Evolutionary conservation across 2,888 invertebrate species (phyloP), one percentile per base, ranked within the genome.

Genomic region (Deilephila porcellus): DNA sequence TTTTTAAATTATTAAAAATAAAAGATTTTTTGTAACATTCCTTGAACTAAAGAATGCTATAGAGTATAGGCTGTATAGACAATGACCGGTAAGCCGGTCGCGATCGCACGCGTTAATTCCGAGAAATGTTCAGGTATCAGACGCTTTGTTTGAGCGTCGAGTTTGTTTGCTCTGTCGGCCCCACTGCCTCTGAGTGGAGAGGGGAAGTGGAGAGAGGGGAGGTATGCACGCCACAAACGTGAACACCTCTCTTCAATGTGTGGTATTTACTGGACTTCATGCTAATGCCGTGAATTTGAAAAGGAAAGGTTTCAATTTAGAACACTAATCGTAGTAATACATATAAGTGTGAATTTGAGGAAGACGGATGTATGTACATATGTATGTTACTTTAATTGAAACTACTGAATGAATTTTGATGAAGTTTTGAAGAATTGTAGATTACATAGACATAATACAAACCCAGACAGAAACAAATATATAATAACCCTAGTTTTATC

Each of bases 21-120:
- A 45, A 45, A 3, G 11, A 14, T 45, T 45, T 14, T 45, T 45
- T 45, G 14, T 45, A 45, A 45, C 45, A 45, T 45, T 45, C 14
- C 11, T 11, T 14, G 14, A 14, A 45, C 45, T 14, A 14, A 45
- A 5, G 56, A 17, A 56, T n/a, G 56, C 56, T 56, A n/a, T 56
- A 53, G 19, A 53, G 53, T 53, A 37, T 37, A 45, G 45, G 14
- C 4, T 8, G 37, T 20, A 52, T 25, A 52, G 62, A 73, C 73
- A 73, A 73, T 73, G 56, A 62, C 3, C 29, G 32, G 70, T 71
- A 63, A 71, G 37, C 45, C 37, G 63, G 56, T 63, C 34, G 8
- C 25, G 34, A 59, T 71, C 71, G 59, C 32, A 67, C 70, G 71
- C 71, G 73, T 70, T 73, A 71, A 71, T 73, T 73, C 73, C 53